Percentiles rank a stretch among this genome's conserved stretches.
phyloP scores from a whole-genome alignment of 64 coral and sea anemone species.

The Stichodactyla mertensii region DNA sequence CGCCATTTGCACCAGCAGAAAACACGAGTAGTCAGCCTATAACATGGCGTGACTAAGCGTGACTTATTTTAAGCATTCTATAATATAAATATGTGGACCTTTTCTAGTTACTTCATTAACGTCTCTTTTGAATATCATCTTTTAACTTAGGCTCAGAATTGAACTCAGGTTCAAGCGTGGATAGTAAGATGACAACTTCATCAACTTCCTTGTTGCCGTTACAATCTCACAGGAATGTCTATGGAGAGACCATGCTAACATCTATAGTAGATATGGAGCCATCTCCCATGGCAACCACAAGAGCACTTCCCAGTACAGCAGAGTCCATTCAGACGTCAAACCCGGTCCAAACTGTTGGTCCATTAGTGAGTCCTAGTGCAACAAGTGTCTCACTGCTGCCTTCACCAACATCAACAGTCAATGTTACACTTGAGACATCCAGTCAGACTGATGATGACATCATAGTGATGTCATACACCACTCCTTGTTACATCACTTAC shows the following conservation, averaged over 20 bases:
- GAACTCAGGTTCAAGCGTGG: not conserved
- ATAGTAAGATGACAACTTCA: not conserved
- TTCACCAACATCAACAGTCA: not conserved
- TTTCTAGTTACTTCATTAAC: no score
- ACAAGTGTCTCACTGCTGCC: not conserved
- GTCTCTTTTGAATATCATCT: no score
- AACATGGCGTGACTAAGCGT: no score
- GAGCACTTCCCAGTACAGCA: not conserved
- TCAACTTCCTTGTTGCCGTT: not conserved
- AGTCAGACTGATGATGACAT: constrained; percentile 9
- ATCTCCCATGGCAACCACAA: not conserved
- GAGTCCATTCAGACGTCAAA: not conserved
- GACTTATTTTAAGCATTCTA: no score
- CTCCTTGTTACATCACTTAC: constrained; percentile 55
- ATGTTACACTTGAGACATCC: not conserved
- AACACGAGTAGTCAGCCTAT: no score
- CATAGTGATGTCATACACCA: constrained; percentile 32
- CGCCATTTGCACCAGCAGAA: no score
- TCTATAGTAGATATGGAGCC: not conserved
- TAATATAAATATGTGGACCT: no score
- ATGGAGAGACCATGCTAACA: not conserved
- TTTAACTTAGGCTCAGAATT: not conserved
- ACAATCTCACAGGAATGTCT: not conserved
- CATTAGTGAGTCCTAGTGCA: no score
- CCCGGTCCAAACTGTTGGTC: not conserved